These are phyloP conservation scores for Rousettus leschenaultii DNA, from an alignment of 2,113 vertebrate species.

Conservation along the genomic window DNA sequence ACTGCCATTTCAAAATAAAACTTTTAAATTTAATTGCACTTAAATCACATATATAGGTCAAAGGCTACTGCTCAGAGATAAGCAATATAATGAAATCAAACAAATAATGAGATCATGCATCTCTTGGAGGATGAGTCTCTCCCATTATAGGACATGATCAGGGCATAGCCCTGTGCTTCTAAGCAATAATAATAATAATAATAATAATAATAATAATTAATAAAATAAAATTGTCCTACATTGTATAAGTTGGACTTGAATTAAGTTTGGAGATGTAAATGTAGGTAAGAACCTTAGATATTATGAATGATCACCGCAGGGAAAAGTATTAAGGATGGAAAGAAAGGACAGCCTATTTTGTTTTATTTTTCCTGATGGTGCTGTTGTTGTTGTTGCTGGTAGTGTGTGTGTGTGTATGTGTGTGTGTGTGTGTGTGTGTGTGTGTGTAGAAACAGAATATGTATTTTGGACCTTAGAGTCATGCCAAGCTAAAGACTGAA, in stretches of 20 bases:
- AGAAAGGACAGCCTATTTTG: neutral
- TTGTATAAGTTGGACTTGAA: neutral
- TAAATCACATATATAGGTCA: neutral
- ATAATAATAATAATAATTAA: too few species aligned
- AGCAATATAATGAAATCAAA: neutral
- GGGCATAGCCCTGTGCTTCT: neutral
- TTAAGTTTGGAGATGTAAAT: neutral
- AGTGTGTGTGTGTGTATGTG: neutral
- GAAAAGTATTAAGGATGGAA: neutral
- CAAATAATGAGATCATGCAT: neutral
- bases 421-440: neutral
- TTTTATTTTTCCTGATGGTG: neutral
- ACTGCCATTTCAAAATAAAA: constrained; percentile 21
- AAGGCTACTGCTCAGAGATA: neutral
- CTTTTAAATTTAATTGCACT: neutral
- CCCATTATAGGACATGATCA: neutral
- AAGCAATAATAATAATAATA: neutral
- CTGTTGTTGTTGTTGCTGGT: neutral
- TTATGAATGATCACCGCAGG: neutral
- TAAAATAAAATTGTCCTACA: neutral
- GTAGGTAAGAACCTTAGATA: neutral
- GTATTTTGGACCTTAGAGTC: neutral
- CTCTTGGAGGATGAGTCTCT: neutral
- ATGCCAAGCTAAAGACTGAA: neutral
- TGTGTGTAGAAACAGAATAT: neutral